phyloP scores from a whole-genome alignment of 2,888 invertebrate species.

The Leptothorax acervorum region DNA sequence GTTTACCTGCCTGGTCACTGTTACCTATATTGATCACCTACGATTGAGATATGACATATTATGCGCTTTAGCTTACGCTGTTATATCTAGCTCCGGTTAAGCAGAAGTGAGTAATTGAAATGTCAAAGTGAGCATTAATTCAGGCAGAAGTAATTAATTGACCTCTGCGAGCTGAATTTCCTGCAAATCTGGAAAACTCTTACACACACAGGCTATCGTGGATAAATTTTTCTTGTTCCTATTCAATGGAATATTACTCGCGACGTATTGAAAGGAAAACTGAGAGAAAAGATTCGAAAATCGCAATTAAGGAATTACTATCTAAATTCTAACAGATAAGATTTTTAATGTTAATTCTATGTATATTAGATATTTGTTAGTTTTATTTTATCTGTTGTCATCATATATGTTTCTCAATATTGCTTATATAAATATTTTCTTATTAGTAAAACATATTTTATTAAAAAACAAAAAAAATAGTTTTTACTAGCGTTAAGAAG shows the following conservation, averaged over 20 bases:
- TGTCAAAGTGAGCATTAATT: background rate
- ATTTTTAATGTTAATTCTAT: background rate
- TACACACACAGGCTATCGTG: background rate
- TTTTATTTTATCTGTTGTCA: background rate
- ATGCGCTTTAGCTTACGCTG: background rate
- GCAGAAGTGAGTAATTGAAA: conserved; percentile 21
- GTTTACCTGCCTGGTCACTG: background rate
- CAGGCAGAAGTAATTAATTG: conserved; percentile 23
- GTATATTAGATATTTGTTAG: background rate
- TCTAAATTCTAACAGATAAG: background rate
- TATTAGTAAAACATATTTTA: background rate
- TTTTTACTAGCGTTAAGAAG: background rate
- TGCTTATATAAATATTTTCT: conserved; percentile 1
- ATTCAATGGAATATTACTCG: conserved; percentile 1
- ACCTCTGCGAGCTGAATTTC: background rate
- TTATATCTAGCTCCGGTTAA: conserved; percentile 21
- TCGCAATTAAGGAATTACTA: background rate
- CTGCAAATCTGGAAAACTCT: background rate
- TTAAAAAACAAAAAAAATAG: background rate
- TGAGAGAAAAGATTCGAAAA: background rate
- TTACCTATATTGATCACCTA: conserved; percentile 29
- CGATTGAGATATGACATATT: conserved; percentile 20
- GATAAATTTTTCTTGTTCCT: conserved; percentile 6
- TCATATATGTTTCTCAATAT: background rate
- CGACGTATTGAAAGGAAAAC: background rate